Percentiles rank a stretch among this genome's conserved stretches.
Evolutionary conservation across 2,797 vertebrate genomes (phyloP).

Genomic region (Coreius guichenoti): DNA sequence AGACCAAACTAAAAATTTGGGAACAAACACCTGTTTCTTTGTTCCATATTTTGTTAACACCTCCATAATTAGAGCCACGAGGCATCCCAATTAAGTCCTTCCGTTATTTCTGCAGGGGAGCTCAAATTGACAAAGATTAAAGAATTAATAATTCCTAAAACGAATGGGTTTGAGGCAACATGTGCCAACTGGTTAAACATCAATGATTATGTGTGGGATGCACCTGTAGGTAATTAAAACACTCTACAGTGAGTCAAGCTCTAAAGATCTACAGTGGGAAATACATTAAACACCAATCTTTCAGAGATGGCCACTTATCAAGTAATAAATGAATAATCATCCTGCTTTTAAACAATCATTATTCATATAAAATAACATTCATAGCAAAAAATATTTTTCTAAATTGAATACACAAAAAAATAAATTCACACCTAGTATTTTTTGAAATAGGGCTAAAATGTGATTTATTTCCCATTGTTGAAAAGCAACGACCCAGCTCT

Average conservation of each 20-base stretch:
- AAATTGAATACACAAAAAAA: neutral
- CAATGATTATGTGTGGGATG: slow-evolving; percentile 47
- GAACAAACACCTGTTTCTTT: slow-evolving; percentile 45
- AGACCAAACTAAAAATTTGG: slow-evolving; percentile 23
- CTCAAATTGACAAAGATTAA: slow-evolving; percentile 36
- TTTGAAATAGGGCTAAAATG: neutral
- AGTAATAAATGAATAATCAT: neutral
- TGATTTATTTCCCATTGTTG: neutral
- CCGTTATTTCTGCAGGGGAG: slow-evolving; percentile 9
- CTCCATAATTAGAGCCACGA: slow-evolving; percentile 34
- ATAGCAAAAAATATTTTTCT: neutral
- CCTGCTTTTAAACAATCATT: neutral
- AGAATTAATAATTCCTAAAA: slow-evolving; percentile 37
- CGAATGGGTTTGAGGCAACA: slow-evolving; percentile 9
- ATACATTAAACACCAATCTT: slow-evolving; percentile 19
- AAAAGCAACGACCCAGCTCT: slow-evolving; percentile 16
- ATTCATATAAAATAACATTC: neutral
- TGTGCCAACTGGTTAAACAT: neutral
- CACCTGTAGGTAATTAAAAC: slow-evolving; percentile 70
- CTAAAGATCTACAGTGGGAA: slow-evolving; percentile 15
- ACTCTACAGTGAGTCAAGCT: slow-evolving; percentile 1
- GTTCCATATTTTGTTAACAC: slow-evolving; percentile 34
- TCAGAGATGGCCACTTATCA: slow-evolving; percentile 4
- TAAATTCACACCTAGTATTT: neutral
- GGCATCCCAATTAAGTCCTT: slow-evolving; percentile 43